Evolutionary conservation across 2,888 invertebrate genomes (phyloP).

Genomic region (Fragum fragum): DNA sequence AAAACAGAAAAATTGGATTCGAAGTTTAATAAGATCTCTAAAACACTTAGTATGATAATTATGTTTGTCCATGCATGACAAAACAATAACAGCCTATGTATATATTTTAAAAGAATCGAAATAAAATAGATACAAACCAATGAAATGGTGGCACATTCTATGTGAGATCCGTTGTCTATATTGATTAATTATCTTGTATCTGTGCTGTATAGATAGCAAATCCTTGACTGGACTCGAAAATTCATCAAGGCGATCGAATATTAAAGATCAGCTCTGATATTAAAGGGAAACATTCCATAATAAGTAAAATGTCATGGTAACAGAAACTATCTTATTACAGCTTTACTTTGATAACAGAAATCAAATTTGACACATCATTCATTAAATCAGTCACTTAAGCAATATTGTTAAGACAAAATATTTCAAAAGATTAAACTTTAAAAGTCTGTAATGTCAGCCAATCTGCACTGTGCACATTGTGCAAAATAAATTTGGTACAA

Average conservation of each 20-base stretch:
- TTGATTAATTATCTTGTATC: conserved; percentile 61
- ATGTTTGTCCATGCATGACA: conserved; percentile 22
- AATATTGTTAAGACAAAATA: no score
- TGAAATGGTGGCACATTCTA: conserved; percentile 54
- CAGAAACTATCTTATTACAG: not conserved
- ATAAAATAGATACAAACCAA: conserved; percentile 68
- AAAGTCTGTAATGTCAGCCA: no score
- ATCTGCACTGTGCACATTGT: no score
- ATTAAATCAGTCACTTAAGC: no score
- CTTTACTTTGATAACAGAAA: no score
- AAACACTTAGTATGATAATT: no score
- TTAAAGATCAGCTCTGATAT: conserved; percentile 82
- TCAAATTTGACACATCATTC: no score
- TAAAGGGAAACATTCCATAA: conserved; percentile 78
- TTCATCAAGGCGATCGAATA: conserved; percentile 77
- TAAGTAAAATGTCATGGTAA: conserved; percentile 66
- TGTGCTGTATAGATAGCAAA: conserved; percentile 57
- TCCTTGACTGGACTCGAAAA: conserved; percentile 77
- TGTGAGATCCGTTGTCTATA: conserved; percentile 58
- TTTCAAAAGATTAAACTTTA: no score
- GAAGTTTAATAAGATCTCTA: no score
- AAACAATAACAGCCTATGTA: not conserved
- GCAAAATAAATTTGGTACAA: no score
- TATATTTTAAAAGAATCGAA: conserved; percentile 35
- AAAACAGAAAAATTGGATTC: no score